Evolutionary conservation across 2,888 invertebrate species (phyloP).

Genomic region (Chrysina gloriosa): DNA sequence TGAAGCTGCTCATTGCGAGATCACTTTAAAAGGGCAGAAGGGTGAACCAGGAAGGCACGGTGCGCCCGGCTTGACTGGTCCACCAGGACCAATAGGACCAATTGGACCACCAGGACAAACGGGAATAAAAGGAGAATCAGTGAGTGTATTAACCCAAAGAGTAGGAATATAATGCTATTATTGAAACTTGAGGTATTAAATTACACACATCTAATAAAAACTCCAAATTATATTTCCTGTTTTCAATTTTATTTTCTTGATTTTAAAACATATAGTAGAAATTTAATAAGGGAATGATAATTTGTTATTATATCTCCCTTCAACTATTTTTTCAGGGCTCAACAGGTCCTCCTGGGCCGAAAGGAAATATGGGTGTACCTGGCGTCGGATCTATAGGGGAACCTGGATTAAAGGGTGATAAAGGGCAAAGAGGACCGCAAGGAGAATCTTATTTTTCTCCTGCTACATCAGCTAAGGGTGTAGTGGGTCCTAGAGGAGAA

Average conservation of each 20-base stretch:
- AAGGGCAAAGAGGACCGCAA: conserved; percentile 74
- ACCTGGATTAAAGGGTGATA: conserved; percentile 74
- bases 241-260: neutral
- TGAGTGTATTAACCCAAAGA: conserved; percentile 58
- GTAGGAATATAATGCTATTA: no score
- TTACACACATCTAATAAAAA: no score
- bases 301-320: neutral
- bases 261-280: neutral
- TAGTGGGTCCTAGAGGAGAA: conserved; percentile 65
- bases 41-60: conserved; percentile 87
- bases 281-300: neutral
- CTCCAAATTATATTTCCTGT: neutral
- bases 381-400: conserved; percentile 73
- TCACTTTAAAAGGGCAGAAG: conserved; percentile 82
- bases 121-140: conserved; percentile 72
- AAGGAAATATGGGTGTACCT: conserved; percentile 75
- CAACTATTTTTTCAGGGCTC: conserved; percentile 72
- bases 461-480: conserved; percentile 56
- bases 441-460: conserved; percentile 72
- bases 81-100: conserved; percentile 73
- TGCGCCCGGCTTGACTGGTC: conserved; percentile 73
- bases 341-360: conserved; percentile 75
- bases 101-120: conserved; percentile 70
- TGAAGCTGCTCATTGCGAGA: conserved; percentile 79
- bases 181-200: no score